A percentile compares a stretch with the other conserved stretches of the same genome.
These are phyloP conservation scores for Lottia gigantea DNA, from an alignment of 2,888 invertebrate genomes.

Conservation along the genomic window DNA sequence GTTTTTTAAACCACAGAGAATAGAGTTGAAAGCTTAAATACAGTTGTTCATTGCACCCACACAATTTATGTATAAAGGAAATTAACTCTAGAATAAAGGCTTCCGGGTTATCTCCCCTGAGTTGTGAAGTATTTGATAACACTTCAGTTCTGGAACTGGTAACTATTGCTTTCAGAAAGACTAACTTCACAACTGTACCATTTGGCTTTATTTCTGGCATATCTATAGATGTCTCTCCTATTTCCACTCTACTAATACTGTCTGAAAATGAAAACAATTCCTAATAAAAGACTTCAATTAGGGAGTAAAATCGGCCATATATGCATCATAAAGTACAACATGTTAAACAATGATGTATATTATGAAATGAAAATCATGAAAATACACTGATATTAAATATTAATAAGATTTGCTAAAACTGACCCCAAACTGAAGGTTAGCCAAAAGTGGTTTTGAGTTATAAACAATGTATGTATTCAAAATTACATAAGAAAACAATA, in stretches of 20 bases:
- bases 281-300: background rate
- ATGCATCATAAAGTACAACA: no score
- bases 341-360: no score
- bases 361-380: no score
- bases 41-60: slow-evolving; percentile 20
- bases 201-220: background rate
- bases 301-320: background rate
- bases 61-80: slow-evolving; percentile 20
- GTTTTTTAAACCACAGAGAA: slow-evolving; percentile 31
- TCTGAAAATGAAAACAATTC: background rate
- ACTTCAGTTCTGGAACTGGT: slow-evolving; percentile 14
- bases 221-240: background rate
- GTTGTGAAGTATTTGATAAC: background rate
- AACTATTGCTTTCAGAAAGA: slow-evolving; percentile 19
- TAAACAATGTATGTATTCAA: no score
- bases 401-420: no score
- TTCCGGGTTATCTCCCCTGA: slow-evolving; percentile 1
- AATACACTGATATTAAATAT: no score
- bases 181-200: slow-evolving; percentile 12
- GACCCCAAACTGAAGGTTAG: no score
- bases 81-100: slow-evolving; percentile 22
- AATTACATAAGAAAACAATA: background rate
- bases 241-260: no score
- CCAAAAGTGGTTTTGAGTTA: no score
- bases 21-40: slow-evolving; percentile 32